These are phyloP conservation scores for Phenganax stokvisi DNA, from an alignment of 92 coral and sea anemone species.

Conservation along the genomic window DNA sequence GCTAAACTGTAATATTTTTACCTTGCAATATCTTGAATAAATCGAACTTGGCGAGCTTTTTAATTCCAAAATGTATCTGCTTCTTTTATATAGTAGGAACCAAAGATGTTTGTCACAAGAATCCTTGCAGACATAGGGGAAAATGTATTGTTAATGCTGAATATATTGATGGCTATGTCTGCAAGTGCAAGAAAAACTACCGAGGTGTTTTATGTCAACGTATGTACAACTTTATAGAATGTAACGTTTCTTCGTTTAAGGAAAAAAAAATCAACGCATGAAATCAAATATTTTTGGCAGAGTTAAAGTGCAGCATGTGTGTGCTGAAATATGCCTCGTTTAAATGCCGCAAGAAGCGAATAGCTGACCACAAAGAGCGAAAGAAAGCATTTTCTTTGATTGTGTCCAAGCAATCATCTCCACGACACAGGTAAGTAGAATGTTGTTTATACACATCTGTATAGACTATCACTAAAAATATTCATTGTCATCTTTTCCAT, in stretches of 20 bases:
- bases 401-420: background rate
- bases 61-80: background rate
- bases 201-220: slow-evolving; percentile 81
- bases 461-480: no score
- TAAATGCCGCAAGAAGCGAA: slow-evolving; percentile 3
- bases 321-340: slow-evolving; percentile 22
- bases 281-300: background rate
- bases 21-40: background rate
- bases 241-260: background rate
- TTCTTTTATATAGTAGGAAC: slow-evolving; percentile 2
- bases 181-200: slow-evolving; percentile 71
- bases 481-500: background rate
- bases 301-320: slow-evolving; percentile 22
- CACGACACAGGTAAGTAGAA: slow-evolving; percentile 12
- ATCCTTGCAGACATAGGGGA: slow-evolving; percentile 78
- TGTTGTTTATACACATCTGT: no score
- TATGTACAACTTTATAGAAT: slow-evolving; percentile 28
- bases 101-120: slow-evolving; percentile 20
- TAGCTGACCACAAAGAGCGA: slow-evolving; percentile 4
- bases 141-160: slow-evolving; percentile 55
- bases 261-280: background rate
- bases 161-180: slow-evolving; percentile 70
- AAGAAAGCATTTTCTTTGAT: slow-evolving; percentile 22
- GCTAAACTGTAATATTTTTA: background rate
- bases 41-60: background rate